Base-by-base conservation (phyloP, 2,113 vertebrate species). In the Terrapene triunguis region DNA sequence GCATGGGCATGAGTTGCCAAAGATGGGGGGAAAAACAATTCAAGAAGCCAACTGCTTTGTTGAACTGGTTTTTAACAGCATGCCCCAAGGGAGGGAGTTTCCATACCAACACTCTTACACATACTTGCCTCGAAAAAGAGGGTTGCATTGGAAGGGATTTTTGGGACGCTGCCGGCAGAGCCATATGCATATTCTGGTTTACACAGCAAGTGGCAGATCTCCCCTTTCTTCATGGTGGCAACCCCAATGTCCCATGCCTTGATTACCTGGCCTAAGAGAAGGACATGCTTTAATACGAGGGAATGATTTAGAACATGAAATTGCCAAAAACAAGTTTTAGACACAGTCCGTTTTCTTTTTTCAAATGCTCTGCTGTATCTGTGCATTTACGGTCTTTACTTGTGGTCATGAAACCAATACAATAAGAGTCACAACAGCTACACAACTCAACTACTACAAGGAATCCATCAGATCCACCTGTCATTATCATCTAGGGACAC, bases 201-300 rank as follows among this genome's bases (percentile, higher is more conserved):
- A 98, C 99, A 99, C 50, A 99, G 98, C 83, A 99, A 95, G 54
- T 98, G 98, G 97, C 99, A 99, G 93, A 99, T 95, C 95, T 99
- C 99, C 32, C 99, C 99, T 90, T 98, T 99, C 98, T 98, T 99
- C 99, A 99, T 99, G 85, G 99, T 99, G 80, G 99, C 95, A 88
- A 99, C 99, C 2, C 98, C 99, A 1, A 99, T 98, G 95, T 99
- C 99, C 99, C 99, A 99, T 0, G 99, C 99, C 96, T 99, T 99
- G 93, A 99, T 99, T 51, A 99, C 99, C 95, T 99, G 99, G 89
- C 99, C 99, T 99, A 94, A 59, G 90, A 97, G 87, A 96, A 95
- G 97, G 84, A 85, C 25, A 51, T 62, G 19, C 2, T 8, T 96
- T 84, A 97, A 65, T 76, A 62, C 11, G 38, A 93, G 38, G 48